Percentiles rank a stretch among this genome's conserved stretches.
Evolutionary conservation across 23 tunicate species (phyloP).

Genomic region (Clavelina lepadiformis): DNA sequence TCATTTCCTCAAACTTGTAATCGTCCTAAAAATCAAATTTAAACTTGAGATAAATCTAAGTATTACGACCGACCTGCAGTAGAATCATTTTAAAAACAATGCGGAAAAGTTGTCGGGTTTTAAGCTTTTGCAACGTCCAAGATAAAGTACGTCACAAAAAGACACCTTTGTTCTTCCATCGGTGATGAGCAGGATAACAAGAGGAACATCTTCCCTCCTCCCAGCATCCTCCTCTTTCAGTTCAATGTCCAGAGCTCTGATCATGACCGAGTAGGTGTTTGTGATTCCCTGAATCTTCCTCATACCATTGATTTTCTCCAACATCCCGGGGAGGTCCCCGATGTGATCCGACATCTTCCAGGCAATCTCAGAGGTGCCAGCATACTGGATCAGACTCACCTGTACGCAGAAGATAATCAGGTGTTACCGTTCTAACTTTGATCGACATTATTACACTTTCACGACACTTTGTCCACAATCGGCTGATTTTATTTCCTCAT

Average conservation of each 20-base stretch:
- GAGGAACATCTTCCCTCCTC: slow-evolving; percentile 34
- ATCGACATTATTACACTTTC: too few relatives aligned
- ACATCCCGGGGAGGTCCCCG: slow-evolving; percentile 17
- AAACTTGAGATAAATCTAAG: too few relatives aligned
- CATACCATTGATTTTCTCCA: slow-evolving; percentile 9
- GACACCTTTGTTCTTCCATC: slow-evolving; percentile 60
- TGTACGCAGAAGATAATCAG: not conserved
- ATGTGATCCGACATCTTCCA: slow-evolving; percentile 14
- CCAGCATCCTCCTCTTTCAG: slow-evolving; percentile 18
- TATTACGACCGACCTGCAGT: too few relatives aligned
- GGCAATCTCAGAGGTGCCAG: not conserved
- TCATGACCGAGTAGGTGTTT: slow-evolving; percentile 35
- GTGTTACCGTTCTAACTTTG: too few relatives aligned
- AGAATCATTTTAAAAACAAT: too few relatives aligned
- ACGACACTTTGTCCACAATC: too few relatives aligned
- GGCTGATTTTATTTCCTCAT: too few relatives aligned
- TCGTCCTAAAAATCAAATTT: too few relatives aligned
- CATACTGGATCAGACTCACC: slow-evolving; percentile 48
- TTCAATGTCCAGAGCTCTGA: slow-evolving; percentile 10
- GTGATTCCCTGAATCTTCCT: slow-evolving; percentile 26
- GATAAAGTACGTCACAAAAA: too few relatives aligned
- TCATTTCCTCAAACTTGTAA: slow-evolving; percentile 9
- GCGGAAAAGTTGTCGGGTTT: too few relatives aligned
- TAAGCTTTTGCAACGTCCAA: too few relatives aligned
- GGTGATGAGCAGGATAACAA: slow-evolving; percentile 36